Evolutionary conservation across 1,140 invertebrate species (phyloP).

Genomic region (Bombus confusus): DNA sequence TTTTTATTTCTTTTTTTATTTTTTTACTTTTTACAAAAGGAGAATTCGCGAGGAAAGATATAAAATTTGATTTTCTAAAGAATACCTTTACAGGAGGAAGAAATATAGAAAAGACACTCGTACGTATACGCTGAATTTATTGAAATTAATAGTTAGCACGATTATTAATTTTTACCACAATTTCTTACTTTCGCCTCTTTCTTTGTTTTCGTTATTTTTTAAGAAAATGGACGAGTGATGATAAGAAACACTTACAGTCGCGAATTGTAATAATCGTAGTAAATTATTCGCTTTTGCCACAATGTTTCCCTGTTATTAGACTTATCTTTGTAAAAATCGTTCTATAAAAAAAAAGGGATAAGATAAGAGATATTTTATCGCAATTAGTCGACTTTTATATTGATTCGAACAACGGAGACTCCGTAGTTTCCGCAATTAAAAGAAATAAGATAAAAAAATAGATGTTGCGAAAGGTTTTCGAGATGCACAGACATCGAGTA

Average conservation of each 20-base stretch:
- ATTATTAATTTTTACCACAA: not conserved
- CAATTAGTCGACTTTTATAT: not conserved
- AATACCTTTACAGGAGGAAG: too few species aligned
- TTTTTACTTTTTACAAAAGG: not conserved
- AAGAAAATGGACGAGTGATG: not conserved
- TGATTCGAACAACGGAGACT: not conserved
- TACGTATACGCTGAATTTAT: too few species aligned
- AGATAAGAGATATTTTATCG: not conserved
- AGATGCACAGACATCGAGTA: not conserved
- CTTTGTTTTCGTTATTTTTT: not conserved
- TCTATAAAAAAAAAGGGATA: not conserved
- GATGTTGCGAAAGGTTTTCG: not conserved
- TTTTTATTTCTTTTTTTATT: too few species aligned
- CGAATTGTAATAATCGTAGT: not conserved
- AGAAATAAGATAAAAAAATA: not conserved
- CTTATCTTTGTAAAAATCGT: not conserved
- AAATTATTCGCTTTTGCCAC: not conserved
- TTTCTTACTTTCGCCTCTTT: not conserved
- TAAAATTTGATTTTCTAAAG: too few species aligned
- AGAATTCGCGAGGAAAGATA: not conserved
- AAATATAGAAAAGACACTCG: too few species aligned
- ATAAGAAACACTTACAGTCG: not conserved
- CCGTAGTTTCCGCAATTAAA: not conserved
- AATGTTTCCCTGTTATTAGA: not conserved
- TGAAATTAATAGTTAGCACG: not conserved